Evolutionary conservation across 2,113 vertebrate genomes (phyloP), one percentile per base, ranked within the genome.

Genomic region (Malurus alboscapulatus): DNA sequence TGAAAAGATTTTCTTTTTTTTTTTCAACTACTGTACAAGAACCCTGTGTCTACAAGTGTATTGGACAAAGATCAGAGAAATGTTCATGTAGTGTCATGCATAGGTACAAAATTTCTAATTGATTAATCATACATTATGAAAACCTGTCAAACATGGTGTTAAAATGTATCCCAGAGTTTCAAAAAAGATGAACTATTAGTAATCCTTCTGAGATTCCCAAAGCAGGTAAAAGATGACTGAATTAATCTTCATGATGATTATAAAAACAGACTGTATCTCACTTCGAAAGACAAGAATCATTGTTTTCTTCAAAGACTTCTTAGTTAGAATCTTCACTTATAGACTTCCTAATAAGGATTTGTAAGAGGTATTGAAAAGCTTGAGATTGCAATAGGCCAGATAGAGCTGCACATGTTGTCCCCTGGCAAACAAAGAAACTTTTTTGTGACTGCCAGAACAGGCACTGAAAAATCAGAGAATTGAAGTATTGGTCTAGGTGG

Each of bases 51-150:
- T 95, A 88, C 95, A 96, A 91, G 47, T 59, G 63, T 86, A 59
- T 6, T 96, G 95, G 85, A 96, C 79, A 88, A 86, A 85, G 90
- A 95, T 96, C 90, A 96, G 91, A 96, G 87, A 59, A 94, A 91
- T 89, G 87, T 74, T 82, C 82, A 48, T 32, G 78, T 65, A 62
- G 47, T 91, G 89, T 80, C 93, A 89, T 94, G 95, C 74, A 90
- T 82, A 87, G 40, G 51, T 91, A 89, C 78, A 91, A 79, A 91
- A 93, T 80, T 92, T 92, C 87, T 91, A 94, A 95, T 93, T 92
- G 87, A 85, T 94, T 90, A 95, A 91, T 85, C 84, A 82, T 59
- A 76, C 26, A 45, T 92, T 92, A 76, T 71, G 30, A 63, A 87
- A 93, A 55, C 44, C 24, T 87, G 89, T 90, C 93, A 96, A 92